Conservation (phyloP, 2,797 vertebrate genomes). For the Microcaecilia unicolor region DNA sequence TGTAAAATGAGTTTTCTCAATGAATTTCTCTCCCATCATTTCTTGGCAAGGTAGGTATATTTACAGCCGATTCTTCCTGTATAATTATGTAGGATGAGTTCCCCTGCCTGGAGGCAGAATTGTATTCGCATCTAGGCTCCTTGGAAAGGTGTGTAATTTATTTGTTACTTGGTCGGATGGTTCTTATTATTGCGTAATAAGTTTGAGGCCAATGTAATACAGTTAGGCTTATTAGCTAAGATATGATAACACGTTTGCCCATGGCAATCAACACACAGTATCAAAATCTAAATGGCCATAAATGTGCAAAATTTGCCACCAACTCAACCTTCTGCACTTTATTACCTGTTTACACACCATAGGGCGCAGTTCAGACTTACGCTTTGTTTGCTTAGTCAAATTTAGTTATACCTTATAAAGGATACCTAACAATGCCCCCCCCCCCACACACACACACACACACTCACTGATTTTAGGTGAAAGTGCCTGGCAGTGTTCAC, state of each 20-base stretch:
- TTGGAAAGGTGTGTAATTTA: conserved; percentile 8
- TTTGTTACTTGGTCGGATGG: background rate
- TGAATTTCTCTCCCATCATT: conserved; percentile 17
- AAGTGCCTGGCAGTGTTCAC: too few species aligned
- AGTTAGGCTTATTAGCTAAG: background rate
- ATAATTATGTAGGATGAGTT: conserved; percentile 11
- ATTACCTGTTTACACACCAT: too few species aligned
- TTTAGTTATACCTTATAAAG: too few species aligned
- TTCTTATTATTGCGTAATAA: conserved; percentile 2
- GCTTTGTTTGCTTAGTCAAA: too few species aligned
- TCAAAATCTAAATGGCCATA: too few species aligned
- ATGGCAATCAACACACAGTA: background rate
- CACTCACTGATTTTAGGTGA: too few species aligned
- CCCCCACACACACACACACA: too few species aligned
- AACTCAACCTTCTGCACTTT: too few species aligned
- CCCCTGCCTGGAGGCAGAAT: background rate
- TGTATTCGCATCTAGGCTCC: conserved; percentile 1
- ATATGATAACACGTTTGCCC: background rate
- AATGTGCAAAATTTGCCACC: too few species aligned
- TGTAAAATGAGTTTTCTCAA: background rate
- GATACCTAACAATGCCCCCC: too few species aligned
- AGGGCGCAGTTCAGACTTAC: too few species aligned
- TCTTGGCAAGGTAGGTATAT: background rate
- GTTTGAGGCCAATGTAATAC: background rate
- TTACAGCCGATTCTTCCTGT: background rate